Evolutionary conservation across 2,113 vertebrate species (phyloP), one percentile per base, ranked within the genome.

Genomic region (Balaeniceps rex): DNA sequence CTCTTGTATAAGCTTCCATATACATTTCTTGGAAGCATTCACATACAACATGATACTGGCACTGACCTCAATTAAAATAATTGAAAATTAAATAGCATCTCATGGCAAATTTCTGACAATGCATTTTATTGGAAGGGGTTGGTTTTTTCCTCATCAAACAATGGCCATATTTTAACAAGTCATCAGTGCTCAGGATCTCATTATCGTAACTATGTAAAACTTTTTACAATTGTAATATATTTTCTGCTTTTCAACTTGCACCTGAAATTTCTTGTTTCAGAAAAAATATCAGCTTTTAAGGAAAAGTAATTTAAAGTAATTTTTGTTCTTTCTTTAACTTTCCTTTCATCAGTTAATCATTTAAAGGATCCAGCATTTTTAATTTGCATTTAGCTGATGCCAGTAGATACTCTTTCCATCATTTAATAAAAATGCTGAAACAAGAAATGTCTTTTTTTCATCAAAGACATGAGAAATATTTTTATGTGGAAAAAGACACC

Each of bases 241-340:
- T 97, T 98, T 98, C 97, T 98, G 96, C 97, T 98, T 98, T 98
- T 98, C 92, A 94, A 98, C 98, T 98, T 98, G 97, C 97, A 98
- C 97, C 98, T 97, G 97, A 97, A 98, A 97, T 98, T 98, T 98
- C 98, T 98, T 98, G 98, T 99, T 98, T 98, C 98, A 98, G 98
- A 99, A 98, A 97, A 95, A 42, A 95, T 97, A 97, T 95, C 93
- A 94, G 96, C 98, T 98, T 98, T 98, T 97, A 98, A 98, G 95
- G 94, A 98, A 98, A 97, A 96, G 82, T 97, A 87, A 97, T 95
- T 98, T 97, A 96, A 97, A 91, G 88, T 91, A 96, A 93, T 34
- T 95, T 96, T 81, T 60, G 51, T 95, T 95, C 49, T 64, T 84
- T 60, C 63, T 91, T 94, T 66, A 55, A 57, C 18, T 96, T 77